Percentiles rank a stretch among this genome's conserved stretches.
These are phyloP conservation scores for Trachelus tabidus DNA, from an alignment of 2,888 invertebrate genomes.

Conservation along the genomic window DNA sequence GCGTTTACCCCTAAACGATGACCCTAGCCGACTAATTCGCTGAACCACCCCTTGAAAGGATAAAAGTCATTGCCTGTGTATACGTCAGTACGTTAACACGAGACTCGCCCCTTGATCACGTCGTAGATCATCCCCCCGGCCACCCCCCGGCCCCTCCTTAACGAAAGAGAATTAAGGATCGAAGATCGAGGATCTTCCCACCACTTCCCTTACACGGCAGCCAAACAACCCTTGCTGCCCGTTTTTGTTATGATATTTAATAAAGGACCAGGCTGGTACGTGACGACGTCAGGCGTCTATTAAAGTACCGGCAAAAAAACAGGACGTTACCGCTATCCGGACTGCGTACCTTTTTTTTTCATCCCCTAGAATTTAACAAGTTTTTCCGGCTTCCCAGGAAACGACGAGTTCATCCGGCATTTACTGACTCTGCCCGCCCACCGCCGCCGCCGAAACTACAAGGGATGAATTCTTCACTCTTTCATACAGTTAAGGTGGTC, in stretches of 20 bases:
- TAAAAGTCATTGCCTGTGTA: background rate
- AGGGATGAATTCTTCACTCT: background rate
- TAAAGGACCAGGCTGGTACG: background rate
- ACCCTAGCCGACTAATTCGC: background rate
- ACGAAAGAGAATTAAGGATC: background rate
- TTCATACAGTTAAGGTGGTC: too few relatives aligned
- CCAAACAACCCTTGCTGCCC: too few relatives aligned
- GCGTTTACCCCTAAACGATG: background rate
- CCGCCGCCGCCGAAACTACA: background rate
- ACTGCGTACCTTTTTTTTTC: background rate
- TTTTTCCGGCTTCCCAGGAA: background rate
- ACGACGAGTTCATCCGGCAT: background rate
- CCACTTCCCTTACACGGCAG: too few relatives aligned
- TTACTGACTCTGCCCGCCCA: background rate
- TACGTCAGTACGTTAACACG: background rate
- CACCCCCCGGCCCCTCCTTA: background rate
- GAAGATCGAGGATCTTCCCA: background rate
- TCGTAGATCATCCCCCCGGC: background rate
- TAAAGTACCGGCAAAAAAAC: background rate
- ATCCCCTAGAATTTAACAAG: too few relatives aligned
- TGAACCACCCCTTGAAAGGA: background rate
- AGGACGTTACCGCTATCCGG: background rate
- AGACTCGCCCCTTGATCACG: background rate
- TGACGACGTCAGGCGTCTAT: background rate
- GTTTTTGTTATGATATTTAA: background rate